Evolutionary conservation across 2,888 invertebrate genomes (phyloP).

Genomic region (Chouioia cunea): DNA sequence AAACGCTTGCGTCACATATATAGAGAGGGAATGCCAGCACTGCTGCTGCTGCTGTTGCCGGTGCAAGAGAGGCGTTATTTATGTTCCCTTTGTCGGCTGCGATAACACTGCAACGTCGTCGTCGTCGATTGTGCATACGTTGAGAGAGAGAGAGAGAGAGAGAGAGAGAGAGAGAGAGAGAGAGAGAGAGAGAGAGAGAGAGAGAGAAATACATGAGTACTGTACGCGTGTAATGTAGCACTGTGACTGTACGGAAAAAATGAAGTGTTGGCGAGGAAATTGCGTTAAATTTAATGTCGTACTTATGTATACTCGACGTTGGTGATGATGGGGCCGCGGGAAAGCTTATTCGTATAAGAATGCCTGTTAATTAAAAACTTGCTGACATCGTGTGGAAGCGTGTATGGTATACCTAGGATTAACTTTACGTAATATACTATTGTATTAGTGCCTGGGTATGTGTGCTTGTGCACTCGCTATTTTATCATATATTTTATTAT

Average conservation of each 20-base stretch:
- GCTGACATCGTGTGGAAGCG: too few relatives aligned
- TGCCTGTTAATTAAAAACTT: too few relatives aligned
- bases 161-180: conserved; percentile 32
- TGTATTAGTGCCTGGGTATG: too few relatives aligned
- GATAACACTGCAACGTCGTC: too few relatives aligned
- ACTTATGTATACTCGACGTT: neutral
- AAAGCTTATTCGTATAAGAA: too few relatives aligned
- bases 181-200: conserved; percentile 40
- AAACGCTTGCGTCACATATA: conserved; percentile 32
- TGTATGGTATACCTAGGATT: too few relatives aligned
- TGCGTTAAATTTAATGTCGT: neutral
- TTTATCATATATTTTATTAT: too few relatives aligned
- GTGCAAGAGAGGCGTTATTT: conserved; percentile 56
- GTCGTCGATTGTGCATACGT: conserved; percentile 58
- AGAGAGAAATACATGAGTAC: too few relatives aligned
- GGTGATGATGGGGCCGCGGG: too few relatives aligned
- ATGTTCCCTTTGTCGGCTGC: conserved; percentile 62
- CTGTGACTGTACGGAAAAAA: neutral
- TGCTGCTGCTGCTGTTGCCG: neutral
- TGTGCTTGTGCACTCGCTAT: too few relatives aligned
- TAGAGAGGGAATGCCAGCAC: conserved; percentile 28
- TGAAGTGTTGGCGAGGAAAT: neutral
- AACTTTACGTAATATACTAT: too few relatives aligned
- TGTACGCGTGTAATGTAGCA: too few relatives aligned
- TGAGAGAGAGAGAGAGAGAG: conserved; percentile 41